Evolutionary conservation across 23 tunicate species (phyloP), one percentile per base, ranked within the genome.

Genomic region (Ascidia mentula): DNA sequence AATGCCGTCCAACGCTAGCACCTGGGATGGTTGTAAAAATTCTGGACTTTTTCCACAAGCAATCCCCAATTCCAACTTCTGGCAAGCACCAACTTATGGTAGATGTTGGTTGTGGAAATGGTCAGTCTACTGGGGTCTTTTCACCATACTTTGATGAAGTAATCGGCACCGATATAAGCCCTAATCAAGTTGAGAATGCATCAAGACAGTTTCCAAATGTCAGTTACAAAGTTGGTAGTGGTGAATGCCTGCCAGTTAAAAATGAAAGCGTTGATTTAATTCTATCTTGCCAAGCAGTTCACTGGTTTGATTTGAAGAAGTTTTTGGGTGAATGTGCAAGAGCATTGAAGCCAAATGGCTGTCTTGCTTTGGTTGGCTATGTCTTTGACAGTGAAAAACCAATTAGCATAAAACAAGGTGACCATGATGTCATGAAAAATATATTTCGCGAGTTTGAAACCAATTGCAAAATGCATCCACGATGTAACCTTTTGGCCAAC

Each of bases 101-200:
- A 34, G 83, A 79, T 79, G 74, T 79, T 33, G 83, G 83, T n/a
- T 79, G 83, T 38, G 83, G 83, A 22, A 79, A 60, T 38, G 83
- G 83, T 31, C 83, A 79, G 60, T 60, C 83, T 32, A 79, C 83
- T 22, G 83, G 37, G 35, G 4, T 79, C 2, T 79, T 46, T 79
- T 37, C 71, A 60, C 45, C 71, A n/a, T 13, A 79, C 34, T 38
- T 79, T 34, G 37, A 31, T 9, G 37, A 34, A 31, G 65, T 79
- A 9, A 34, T 26, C 36, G 83, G 73, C 8, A 31, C 60, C n/a
- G 83, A 79, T 71, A 34, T 39, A 0, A 79, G 83, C 30, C 73
- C 37, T 60, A 79, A 71, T 33, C 83, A 79, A 40, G 60, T 79
- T 59, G 65, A 53, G 65, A 26, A 53, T 53, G 65, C 65, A 53